Conservation (phyloP, 2,113 vertebrate species). For the Equus quagga region DNA sequence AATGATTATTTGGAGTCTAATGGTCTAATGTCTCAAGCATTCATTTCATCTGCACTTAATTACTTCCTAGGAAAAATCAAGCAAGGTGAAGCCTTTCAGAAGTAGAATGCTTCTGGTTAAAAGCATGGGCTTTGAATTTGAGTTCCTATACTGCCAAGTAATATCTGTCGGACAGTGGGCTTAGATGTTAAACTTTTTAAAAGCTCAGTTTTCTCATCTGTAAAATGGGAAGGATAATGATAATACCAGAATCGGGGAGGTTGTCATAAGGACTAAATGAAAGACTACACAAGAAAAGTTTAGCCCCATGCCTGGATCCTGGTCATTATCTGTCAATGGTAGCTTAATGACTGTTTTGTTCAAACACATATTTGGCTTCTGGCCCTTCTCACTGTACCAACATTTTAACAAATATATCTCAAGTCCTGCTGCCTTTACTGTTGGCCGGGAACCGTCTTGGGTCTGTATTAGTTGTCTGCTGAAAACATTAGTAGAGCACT, state of each 20-base stretch:
- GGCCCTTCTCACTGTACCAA: not conserved
- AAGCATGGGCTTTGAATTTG: not conserved
- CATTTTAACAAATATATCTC: constrained; percentile 33
- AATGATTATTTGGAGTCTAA: constrained; percentile 63
- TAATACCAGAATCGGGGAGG: not conserved
- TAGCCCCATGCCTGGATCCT: not conserved
- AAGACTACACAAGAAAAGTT: not conserved
- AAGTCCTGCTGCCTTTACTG: not conserved
- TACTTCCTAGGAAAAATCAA: constrained; percentile 49
- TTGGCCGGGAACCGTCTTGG: not conserved
- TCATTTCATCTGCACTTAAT: constrained; percentile 73
- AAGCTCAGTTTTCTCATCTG: not conserved
- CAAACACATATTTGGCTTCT: constrained; percentile 33
- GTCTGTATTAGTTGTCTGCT: constrained; percentile 47
- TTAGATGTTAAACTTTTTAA: not conserved
- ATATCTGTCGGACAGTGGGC: not conserved
- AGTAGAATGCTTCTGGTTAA: not conserved
- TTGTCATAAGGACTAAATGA: not conserved
- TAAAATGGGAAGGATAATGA: not conserved
- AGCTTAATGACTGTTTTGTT: constrained; percentile 21
- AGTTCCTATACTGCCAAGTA: not conserved
- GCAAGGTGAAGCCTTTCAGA: constrained; percentile 28
- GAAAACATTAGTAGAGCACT: constrained; percentile 60
- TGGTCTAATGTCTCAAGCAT: constrained; percentile 59
- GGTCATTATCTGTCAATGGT: constrained; percentile 2